phyloP scores from a whole-genome alignment of 2,888 invertebrate genomes.

The Leptinotarsa tumamoca region DNA sequence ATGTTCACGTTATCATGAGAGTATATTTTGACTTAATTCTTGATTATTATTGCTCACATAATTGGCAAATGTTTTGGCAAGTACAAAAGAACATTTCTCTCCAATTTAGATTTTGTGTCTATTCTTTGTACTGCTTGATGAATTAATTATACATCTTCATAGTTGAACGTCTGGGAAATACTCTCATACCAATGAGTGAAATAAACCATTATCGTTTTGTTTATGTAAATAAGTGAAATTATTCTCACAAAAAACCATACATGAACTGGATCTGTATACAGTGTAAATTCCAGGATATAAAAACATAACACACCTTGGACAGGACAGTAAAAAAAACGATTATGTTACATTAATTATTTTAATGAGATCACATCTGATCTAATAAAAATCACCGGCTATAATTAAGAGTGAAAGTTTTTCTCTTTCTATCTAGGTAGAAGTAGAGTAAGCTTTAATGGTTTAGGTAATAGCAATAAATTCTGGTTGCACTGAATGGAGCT shows the following conservation, averaged over 20 bases:
- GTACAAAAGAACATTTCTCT: neutral
- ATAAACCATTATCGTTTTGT: neutral
- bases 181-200: neutral
- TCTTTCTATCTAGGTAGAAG: constrained; percentile 26
- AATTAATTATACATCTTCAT: neutral
- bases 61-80: neutral
- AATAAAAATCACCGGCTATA: constrained; percentile 38
- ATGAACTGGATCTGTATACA: constrained; percentile 3
- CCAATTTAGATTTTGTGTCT: too few relatives aligned
- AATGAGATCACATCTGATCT: constrained; percentile 41
- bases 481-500: neutral
- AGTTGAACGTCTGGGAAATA: neutral
- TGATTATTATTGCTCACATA: neutral
- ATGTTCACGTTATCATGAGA: too few relatives aligned
- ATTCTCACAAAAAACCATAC: neutral
- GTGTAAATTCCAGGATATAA: constrained; percentile 15
- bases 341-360: constrained; percentile 34
- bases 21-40: too few relatives aligned
- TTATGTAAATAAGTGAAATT: constrained; percentile 16
- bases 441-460: constrained; percentile 9
- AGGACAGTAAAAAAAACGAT: constrained; percentile 15
- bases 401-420: constrained; percentile 44
- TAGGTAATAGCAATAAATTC: constrained; percentile 16
- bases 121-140: too few relatives aligned
- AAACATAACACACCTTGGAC: constrained; percentile 26